Conservation (phyloP, 2,888 invertebrate genomes). For the Maniola hyperantus region DNA sequence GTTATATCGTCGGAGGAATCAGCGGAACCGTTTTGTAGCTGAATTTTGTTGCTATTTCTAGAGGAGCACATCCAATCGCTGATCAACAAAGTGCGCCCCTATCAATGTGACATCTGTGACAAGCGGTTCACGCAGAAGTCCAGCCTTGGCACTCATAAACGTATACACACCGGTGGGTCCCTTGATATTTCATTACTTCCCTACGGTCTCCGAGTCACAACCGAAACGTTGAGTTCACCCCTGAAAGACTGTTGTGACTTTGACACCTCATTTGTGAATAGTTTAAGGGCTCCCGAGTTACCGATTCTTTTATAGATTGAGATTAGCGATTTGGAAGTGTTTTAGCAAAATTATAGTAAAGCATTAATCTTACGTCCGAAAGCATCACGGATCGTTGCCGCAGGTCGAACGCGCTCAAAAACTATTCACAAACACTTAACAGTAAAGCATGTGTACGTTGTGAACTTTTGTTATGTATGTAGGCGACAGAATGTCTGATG, state of each 20-base stretch:
- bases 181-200: slow-evolving; percentile 74
- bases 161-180: slow-evolving; percentile 88
- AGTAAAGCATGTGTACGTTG: slow-evolving; percentile 81
- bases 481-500: slow-evolving; percentile 76
- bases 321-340: slow-evolving; percentile 66
- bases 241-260: slow-evolving; percentile 68
- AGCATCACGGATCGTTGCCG: slow-evolving; percentile 33
- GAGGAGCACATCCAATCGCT: slow-evolving; percentile 84
- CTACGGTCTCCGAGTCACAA: slow-evolving; percentile 77
- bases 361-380: background rate
- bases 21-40: slow-evolving; percentile 74
- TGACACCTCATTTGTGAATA: slow-evolving; percentile 80
- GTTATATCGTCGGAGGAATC: slow-evolving; percentile 63
- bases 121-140: slow-evolving; percentile 93
- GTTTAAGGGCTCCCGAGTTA: slow-evolving; percentile 76
- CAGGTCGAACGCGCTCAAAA: slow-evolving; percentile 80
- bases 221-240: slow-evolving; percentile 46
- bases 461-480: slow-evolving; percentile 69
- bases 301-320: slow-evolving; percentile 41
- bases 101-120: slow-evolving; percentile 89
- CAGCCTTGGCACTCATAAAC: slow-evolving; percentile 91
- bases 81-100: slow-evolving; percentile 84
- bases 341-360: slow-evolving; percentile 33
- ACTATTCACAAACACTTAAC: slow-evolving; percentile 81
- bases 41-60: slow-evolving; percentile 82